Evolutionary conservation across 2,797 vertebrate species (phyloP).

Genomic region (Protosalanx chinensis): DNA sequence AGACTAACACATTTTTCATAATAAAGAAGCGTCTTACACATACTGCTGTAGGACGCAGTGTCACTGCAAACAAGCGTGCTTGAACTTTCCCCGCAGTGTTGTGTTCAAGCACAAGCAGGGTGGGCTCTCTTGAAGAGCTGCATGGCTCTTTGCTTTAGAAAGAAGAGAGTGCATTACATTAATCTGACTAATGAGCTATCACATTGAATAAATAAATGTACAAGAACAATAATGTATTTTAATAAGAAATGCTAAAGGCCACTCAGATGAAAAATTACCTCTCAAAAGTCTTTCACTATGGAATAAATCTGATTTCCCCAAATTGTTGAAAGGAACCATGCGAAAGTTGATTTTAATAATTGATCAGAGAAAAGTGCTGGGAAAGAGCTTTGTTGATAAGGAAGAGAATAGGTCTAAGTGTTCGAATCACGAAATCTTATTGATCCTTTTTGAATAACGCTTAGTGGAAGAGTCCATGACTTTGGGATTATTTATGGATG

Average conservation of each 20-base stretch:
- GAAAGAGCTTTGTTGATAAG: constrained; percentile 70
- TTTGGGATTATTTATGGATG: constrained; percentile 70
- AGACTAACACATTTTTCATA: neutral
- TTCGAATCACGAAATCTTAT: constrained; percentile 69
- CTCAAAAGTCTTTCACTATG: constrained; percentile 70
- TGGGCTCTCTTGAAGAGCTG: constrained; percentile 50
- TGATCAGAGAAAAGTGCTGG: constrained; percentile 71
- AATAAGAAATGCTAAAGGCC: constrained; percentile 82
- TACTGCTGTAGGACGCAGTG: constrained; percentile 10
- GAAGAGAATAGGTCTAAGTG: constrained; percentile 68
- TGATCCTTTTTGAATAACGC: constrained; percentile 68
- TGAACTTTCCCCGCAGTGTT: constrained; percentile 57
- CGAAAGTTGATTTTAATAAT: constrained; percentile 80
- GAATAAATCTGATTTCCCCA: constrained; percentile 76
- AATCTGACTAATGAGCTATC: constrained; percentile 84
- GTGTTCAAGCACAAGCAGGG: constrained; percentile 56
- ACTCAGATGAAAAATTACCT: constrained; percentile 77
- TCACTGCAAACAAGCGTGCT: constrained; percentile 36
- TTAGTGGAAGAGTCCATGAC: constrained; percentile 64
- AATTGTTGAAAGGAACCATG: constrained; percentile 70
- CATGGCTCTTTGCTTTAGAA: constrained; percentile 40
- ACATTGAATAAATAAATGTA: constrained; percentile 80
- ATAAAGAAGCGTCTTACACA: neutral
- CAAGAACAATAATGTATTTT: constrained; percentile 82
- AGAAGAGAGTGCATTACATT: constrained; percentile 77